Percentiles rank a stretch among this genome's conserved stretches.
Evolutionary conservation across 2,888 invertebrate genomes (phyloP).

Genomic region (Elegia similella): DNA sequence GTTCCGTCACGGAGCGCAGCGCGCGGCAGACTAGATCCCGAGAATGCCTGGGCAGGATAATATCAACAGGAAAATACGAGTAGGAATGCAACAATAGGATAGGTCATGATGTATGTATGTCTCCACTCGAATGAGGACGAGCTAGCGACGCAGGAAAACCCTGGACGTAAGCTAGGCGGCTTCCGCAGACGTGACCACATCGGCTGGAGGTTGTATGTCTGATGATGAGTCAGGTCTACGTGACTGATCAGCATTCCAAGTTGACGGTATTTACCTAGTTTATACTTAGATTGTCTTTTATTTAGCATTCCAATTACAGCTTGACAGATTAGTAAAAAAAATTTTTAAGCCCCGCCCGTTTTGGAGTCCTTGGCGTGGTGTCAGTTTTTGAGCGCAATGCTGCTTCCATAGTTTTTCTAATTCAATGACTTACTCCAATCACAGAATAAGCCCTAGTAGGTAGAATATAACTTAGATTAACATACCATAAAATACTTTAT

Average conservation of each 20-base stretch:
- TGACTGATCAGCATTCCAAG: neutral
- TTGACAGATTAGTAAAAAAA: too few relatives aligned
- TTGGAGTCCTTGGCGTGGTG: too few relatives aligned
- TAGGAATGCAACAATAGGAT: neutral
- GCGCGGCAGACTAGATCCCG: too few relatives aligned
- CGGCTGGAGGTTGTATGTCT: neutral
- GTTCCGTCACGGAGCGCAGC: too few relatives aligned
- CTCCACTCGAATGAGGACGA: neutral
- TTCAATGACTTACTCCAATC: too few relatives aligned
- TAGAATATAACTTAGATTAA: too few relatives aligned
- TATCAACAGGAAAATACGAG: neutral
- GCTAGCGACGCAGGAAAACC: constrained; percentile 15
- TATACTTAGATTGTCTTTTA: neutral
- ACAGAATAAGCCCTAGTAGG: too few relatives aligned
- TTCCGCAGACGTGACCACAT: constrained; percentile 15
- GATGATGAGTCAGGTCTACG: neutral
- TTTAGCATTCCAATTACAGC: too few relatives aligned
- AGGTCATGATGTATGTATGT: neutral
- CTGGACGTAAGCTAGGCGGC: constrained; percentile 4
- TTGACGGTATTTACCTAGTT: neutral
- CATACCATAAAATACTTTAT: too few relatives aligned
- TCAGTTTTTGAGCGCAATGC: too few relatives aligned
- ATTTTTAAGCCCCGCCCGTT: too few relatives aligned
- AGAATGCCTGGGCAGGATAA: neutral
- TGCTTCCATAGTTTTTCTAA: too few relatives aligned